Conservation (phyloP, 2,888 invertebrate genomes). For the Pollenia angustigena region DNA sequence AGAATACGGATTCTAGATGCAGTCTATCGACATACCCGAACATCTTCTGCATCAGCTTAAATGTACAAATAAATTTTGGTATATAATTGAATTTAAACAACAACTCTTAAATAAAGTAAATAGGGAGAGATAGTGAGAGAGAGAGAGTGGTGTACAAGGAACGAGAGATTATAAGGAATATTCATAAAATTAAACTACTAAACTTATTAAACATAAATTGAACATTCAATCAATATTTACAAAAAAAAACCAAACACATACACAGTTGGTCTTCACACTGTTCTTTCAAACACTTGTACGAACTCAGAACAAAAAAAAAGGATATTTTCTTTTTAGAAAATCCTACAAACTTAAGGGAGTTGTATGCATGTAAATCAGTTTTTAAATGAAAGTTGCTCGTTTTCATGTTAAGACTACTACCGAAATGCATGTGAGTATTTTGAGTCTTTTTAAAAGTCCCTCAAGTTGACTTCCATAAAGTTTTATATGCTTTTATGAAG, state of each 20-base stretch:
- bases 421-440: constrained; percentile 4
- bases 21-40: neutral
- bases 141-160: neutral
- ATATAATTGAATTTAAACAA: neutral
- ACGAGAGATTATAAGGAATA: constrained; percentile 23
- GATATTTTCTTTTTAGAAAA: neutral
- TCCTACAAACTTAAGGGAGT: neutral
- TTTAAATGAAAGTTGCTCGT: constrained; percentile 10
- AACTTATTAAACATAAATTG: constrained; percentile 58
- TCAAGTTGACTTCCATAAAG: constrained; percentile 16
- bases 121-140: neutral
- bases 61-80: constrained; percentile 23
- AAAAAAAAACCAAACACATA: constrained; percentile 12
- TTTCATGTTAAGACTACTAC: neutral
- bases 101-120: constrained; percentile 37
- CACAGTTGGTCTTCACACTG: neutral
- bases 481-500: constrained; percentile 33
- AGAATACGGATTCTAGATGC: neutral
- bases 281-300: no score
- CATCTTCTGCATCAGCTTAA: neutral
- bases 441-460: constrained; percentile 2
- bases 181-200: constrained; percentile 56
- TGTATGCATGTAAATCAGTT: constrained; percentile 16
- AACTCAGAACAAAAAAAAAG: neutral
- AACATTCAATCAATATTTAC: constrained; percentile 65